Base-by-base conservation (phyloP, 2,888 invertebrate genomes). In the Microchrysa polita region DNA sequence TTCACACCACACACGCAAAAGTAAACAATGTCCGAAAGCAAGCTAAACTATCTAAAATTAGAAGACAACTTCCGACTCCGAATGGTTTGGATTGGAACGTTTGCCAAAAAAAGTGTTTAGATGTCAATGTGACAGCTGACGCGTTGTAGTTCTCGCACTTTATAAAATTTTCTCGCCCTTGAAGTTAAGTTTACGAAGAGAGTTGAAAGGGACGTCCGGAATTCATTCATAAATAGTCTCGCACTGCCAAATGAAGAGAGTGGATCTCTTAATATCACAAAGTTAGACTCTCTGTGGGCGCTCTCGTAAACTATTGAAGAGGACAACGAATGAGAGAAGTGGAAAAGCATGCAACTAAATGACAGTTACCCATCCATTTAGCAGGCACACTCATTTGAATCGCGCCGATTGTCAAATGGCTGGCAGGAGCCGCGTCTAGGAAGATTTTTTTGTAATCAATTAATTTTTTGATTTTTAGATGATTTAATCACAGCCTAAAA, bases 81-180 rank as follows among this genome's bases (percentile, higher is more conserved):
- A n/a, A n/a, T n/a, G n/a, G n/a, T n/a, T n/a, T 22, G 7, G 23
- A 10, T 20, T 2, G 20, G 23, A 5, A 16, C 22, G 40, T 10
- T 53, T 20, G 53, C 23, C 16, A 52, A 23, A 9, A 69, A n/a
- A 22, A 18, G 4, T 27, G 67, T 20, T 34, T 18, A 48, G 34
- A 53, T 67, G 69, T 69, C 69, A 69, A 12, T 18, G 18, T 69
- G 69, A 69, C 69, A 69, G 69, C 16, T 67, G 20, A 14, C n/a
- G n/a, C 10, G 52, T 44, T 48, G 48, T 48, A n/a, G n/a, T n/a
- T n/a, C n/a, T n/a, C n/a, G n/a, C n/a, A n/a, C n/a, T n/a, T n/a
- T n/a, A n/a, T n/a, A n/a, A n/a, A n/a, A n/a, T n/a, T n/a, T n/a
- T 48, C 27, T 48, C 48, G 48, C 48, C 48, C 48, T 48, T 48